These are phyloP conservation scores for Eurytoma adleriae DNA, from an alignment of 2,888 invertebrate genomes.

Conservation along the genomic window DNA sequence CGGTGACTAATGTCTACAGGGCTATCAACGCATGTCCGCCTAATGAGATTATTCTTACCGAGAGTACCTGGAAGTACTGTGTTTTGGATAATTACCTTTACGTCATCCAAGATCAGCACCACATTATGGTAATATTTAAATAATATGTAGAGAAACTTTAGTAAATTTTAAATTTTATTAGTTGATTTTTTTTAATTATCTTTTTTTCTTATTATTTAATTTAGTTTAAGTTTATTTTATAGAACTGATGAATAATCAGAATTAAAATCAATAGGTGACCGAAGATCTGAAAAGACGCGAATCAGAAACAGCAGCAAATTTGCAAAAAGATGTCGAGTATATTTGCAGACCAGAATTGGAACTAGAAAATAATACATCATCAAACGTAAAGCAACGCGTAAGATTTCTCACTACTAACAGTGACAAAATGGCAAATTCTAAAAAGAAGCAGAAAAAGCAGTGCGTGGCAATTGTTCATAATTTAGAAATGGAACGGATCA, in stretches of 20 bases:
- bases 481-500: constrained; percentile 5
- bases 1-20: constrained; percentile 78
- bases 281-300: constrained; percentile 7
- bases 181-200: background rate
- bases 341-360: background rate
- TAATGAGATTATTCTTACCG: constrained; percentile 78
- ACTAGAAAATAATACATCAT: background rate
- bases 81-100: constrained; percentile 78
- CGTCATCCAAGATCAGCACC: constrained; percentile 69
- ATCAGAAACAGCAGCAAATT: background rate
- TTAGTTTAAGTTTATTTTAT: background rate
- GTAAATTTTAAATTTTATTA: background rate
- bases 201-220: background rate
- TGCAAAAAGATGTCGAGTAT: background rate
- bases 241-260: background rate
- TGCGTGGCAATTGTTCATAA: constrained; percentile 21
- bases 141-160: background rate
- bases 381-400: background rate
- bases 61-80: constrained; percentile 79
- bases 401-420: no score
- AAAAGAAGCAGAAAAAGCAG: background rate
- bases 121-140: constrained; percentile 74
- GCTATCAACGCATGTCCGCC: constrained; percentile 78
- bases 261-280: constrained; percentile 19
- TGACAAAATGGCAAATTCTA: background rate